Evolutionary conservation across 2,888 invertebrate genomes (phyloP).

Genomic region (Limnephilus lunatus): DNA sequence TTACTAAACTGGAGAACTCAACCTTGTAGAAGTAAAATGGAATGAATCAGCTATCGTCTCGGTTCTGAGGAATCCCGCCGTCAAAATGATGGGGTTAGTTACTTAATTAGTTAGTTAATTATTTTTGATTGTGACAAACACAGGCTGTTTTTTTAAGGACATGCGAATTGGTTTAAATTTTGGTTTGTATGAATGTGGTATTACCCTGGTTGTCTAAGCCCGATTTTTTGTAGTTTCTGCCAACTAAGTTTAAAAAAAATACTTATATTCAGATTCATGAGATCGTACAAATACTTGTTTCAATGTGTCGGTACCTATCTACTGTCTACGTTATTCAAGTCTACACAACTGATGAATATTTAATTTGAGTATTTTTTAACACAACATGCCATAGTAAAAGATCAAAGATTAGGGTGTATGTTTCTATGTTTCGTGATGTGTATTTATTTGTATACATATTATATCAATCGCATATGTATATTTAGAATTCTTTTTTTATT

Average conservation of each 20-base stretch:
- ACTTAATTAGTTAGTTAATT: no score
- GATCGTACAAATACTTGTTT: neutral
- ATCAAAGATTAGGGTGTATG: neutral
- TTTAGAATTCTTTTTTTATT: neutral
- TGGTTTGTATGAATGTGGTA: neutral
- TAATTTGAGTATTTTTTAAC: neutral
- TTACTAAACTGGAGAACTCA: neutral
- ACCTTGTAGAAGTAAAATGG: neutral
- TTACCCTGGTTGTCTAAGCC: neutral
- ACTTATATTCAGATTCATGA: neutral
- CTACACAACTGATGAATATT: neutral
- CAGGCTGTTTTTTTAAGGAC: neutral
- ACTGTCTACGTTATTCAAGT: neutral
- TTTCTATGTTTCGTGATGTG: neutral
- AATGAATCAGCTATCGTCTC: neutral
- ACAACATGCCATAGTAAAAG: neutral
- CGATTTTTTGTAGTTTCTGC: neutral
- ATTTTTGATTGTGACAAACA: neutral
- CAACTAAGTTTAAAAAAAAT: neutral
- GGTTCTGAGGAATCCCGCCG: neutral
- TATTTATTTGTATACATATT: constrained; percentile 12
- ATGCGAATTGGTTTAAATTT: neutral
- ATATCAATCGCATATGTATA: neutral
- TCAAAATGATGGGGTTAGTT: neutral
- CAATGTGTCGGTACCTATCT: neutral